Evolutionary conservation across 1,140 invertebrate species (phyloP).

Genomic region (Antheraea mylitta): DNA sequence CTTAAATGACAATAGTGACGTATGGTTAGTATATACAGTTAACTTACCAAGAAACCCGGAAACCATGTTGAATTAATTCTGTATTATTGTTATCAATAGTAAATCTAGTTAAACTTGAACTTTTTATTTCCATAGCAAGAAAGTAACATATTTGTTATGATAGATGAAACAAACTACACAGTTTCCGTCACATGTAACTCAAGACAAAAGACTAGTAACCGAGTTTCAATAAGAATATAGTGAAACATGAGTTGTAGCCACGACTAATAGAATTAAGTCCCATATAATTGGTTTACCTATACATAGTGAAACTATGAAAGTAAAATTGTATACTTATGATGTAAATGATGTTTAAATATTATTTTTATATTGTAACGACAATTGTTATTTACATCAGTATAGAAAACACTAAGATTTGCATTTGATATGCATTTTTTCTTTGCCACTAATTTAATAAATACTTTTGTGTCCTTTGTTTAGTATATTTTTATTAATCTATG

Average conservation of each 20-base stretch:
- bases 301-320: slow-evolving; percentile 12
- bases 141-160: not conserved
- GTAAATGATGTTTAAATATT: not conserved
- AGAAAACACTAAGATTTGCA: no score
- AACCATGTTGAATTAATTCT: slow-evolving; percentile 22
- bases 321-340: not conserved
- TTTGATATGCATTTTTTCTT: no score
- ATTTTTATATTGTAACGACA: not conserved
- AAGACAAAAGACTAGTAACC: slow-evolving; percentile 13
- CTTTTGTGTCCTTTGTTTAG: no score
- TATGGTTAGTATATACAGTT: not conserved
- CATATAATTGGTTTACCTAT: slow-evolving; percentile 54
- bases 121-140: slow-evolving; percentile 19
- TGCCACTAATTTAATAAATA: no score
- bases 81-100: slow-evolving; percentile 14
- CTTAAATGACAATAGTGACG: slow-evolving; percentile 5
- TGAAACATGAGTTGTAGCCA: slow-evolving; percentile 19
- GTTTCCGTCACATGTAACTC: slow-evolving; percentile 2
- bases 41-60: slow-evolving; percentile 38
- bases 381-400: no score
- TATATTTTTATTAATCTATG: no score
- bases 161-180: slow-evolving; percentile 10
- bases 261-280: slow-evolving; percentile 50
- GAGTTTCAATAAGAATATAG: slow-evolving; percentile 21
- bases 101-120: slow-evolving; percentile 26